Percentiles rank a stretch among this genome's conserved stretches.
These are phyloP conservation scores for Halcyon chelicuti DNA, from an alignment of 2,797 vertebrate genomes.

Conservation along the genomic window DNA sequence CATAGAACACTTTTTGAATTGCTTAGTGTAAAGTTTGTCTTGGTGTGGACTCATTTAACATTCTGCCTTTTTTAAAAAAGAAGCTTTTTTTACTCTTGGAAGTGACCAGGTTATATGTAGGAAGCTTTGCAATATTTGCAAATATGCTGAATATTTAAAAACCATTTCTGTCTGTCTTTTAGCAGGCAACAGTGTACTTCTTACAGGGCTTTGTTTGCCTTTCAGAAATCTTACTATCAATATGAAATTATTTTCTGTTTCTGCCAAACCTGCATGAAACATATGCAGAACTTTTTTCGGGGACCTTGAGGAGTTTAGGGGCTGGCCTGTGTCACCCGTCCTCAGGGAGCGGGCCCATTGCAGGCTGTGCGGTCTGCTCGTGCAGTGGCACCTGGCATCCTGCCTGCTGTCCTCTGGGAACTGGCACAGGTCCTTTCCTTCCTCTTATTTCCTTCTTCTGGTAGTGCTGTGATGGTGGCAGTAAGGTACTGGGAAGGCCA, in stretches of 20 bases:
- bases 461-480: background rate
- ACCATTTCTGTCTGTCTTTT: background rate
- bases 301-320: background rate
- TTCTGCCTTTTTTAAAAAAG: background rate
- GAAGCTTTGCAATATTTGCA: background rate
- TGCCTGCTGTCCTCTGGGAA: background rate
- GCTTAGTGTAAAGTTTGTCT: background rate
- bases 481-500: background rate
- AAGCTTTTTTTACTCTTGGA: background rate
- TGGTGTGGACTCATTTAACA: background rate
- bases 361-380: background rate
- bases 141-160: background rate
- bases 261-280: background rate
- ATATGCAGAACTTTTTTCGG: background rate
- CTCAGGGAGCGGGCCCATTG: fast-evolving
- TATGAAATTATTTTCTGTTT: background rate
- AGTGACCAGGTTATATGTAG: background rate
- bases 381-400: background rate
- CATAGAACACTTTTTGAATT: background rate
- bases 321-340: background rate
- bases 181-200: background rate
- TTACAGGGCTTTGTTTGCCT: background rate
- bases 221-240: background rate
- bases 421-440: background rate
- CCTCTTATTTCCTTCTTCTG: background rate